Conservation (phyloP, 1,140 invertebrate species). For the Ceratina calcarata region DNA sequence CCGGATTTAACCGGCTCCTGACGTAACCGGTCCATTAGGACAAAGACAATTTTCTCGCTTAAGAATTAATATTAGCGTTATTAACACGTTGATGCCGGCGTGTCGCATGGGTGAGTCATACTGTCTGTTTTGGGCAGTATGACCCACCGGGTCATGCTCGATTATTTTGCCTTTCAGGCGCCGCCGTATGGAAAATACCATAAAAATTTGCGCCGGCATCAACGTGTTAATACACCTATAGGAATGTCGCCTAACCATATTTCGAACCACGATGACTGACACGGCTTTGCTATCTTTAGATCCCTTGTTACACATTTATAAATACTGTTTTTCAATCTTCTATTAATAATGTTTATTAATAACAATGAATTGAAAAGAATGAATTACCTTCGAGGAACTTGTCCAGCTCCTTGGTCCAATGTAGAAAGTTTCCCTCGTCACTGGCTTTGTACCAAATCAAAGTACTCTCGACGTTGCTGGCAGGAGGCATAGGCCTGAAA, state of each 20-base stretch:
- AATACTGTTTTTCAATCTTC: too few relatives aligned
- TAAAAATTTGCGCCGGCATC: too few relatives aligned
- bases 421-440: conserved; percentile 88
- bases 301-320: too few relatives aligned
- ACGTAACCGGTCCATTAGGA: conserved; percentile 38
- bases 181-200: too few relatives aligned
- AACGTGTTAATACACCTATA: conserved; percentile 2
- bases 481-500: conserved; percentile 94
- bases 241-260: neutral
- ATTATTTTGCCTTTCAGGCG: too few relatives aligned
- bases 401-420: conserved; percentile 89
- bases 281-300: neutral
- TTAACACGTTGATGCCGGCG: too few relatives aligned
- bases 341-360: too few relatives aligned
- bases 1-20: conserved; percentile 42
- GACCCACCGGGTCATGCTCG: too few relatives aligned
- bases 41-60: conserved; percentile 39
- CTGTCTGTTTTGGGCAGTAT: too few relatives aligned
- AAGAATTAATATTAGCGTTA: conserved; percentile 43
- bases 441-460: conserved; percentile 95
- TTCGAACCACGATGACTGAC: neutral
- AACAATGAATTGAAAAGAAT: too few relatives aligned
- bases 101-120: too few relatives aligned
- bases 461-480: conserved; percentile 94
- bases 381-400: conserved; percentile 86